A percentile compares a stretch with the other conserved stretches of the same genome.
Evolutionary conservation across 2,113 vertebrate species (phyloP).

Genomic region (Heteronetta atricapilla): DNA sequence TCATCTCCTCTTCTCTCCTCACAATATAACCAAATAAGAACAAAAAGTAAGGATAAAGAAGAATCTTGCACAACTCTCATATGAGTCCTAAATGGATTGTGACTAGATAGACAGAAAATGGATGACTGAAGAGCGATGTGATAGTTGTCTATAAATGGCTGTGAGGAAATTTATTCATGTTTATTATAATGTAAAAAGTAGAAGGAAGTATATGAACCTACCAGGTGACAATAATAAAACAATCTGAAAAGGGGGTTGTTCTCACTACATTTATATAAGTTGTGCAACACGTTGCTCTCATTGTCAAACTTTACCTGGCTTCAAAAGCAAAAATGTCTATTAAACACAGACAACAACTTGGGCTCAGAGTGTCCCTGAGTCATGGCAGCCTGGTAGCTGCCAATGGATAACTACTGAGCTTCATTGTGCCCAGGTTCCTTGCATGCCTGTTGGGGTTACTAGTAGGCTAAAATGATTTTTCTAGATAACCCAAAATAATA

Average conservation of each 20-base stretch:
- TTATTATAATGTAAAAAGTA: background rate
- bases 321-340: background rate
- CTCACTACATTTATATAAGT: background rate
- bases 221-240: background rate
- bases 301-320: background rate
- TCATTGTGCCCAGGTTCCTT: accelerated
- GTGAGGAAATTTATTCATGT: background rate
- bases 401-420: accelerated
- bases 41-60: background rate
- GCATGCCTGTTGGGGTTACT: background rate
- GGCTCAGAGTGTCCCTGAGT: background rate
- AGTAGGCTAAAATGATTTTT: background rate
- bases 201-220: background rate
- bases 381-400: accelerated
- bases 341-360: background rate
- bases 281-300: background rate
- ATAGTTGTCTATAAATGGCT: background rate
- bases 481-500: background rate
- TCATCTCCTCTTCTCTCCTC: background rate
- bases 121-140: background rate
- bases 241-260: background rate
- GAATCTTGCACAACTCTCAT: background rate
- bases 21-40: background rate
- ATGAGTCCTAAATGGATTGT: background rate
- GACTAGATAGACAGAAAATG: background rate